phyloP scores from a whole-genome alignment of 2,113 vertebrate species.

The Hippocampus mohnikei region DNA sequence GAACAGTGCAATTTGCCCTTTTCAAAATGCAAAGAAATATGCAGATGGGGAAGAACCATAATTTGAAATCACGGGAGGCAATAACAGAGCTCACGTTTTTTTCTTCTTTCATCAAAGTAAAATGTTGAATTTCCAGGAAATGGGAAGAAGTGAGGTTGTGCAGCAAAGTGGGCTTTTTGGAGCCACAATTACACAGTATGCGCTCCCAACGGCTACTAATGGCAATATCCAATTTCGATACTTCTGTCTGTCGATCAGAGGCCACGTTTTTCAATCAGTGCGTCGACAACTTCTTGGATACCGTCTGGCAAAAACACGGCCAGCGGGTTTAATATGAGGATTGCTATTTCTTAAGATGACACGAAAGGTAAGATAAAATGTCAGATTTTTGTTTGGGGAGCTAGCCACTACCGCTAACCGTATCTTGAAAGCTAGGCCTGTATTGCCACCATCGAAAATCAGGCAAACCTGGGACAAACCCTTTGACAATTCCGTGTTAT shows the following conservation, averaged over 20 bases:
- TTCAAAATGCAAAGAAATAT: background rate
- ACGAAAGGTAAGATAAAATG: no score
- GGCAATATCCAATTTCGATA: background rate
- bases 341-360: no score
- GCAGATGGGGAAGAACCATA: background rate
- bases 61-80: background rate
- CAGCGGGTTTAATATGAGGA: no score
- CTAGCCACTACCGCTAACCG: no score
- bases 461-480: no score
- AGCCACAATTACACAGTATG: background rate
- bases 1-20: background rate
- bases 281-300: no score
- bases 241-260: background rate
- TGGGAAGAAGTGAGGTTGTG: background rate
- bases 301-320: no score
- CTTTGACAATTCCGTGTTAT: background rate
- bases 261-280: no score
- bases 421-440: background rate
- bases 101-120: background rate
- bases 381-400: no score
- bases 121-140: no score
- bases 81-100: background rate
- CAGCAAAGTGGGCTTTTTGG: background rate
- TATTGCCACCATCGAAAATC: background rate
- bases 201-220: background rate